phyloP scores from a whole-genome alignment of 1,140 invertebrate species.

The Camponotus floridanus region DNA sequence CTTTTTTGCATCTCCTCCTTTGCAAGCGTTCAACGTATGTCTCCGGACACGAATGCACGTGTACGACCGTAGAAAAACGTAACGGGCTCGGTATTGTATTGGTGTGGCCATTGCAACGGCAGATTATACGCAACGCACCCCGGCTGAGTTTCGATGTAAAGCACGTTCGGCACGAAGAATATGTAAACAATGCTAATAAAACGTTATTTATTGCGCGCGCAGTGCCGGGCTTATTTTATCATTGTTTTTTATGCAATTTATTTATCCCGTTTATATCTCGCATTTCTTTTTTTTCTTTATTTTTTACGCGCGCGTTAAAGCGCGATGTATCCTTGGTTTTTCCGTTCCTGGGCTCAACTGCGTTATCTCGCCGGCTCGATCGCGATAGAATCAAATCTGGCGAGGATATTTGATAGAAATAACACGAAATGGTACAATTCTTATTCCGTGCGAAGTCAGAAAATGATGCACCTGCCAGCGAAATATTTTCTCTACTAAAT shows the following conservation, averaged over 20 bases:
- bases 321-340: conserved; percentile 51
- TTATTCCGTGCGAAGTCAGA: not conserved
- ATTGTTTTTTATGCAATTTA: conserved; percentile 64
- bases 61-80: conserved; percentile 48
- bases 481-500: conserved; percentile 32
- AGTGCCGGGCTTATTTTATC: conserved; percentile 57
- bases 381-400: not conserved
- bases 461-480: conserved; percentile 1
- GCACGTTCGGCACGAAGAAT: conserved; percentile 63
- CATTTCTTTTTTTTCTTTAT: not conserved
- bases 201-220: conserved; percentile 61
- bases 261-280: conserved; percentile 53
- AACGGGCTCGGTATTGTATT: conserved; percentile 48
- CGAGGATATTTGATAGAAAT: conserved; percentile 53
- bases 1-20: conserved; percentile 39
- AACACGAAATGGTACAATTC: conserved; percentile 18
- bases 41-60: conserved; percentile 11
- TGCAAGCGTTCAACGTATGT: conserved; percentile 33
- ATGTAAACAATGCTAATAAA: conserved; percentile 65
- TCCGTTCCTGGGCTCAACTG: conserved; percentile 11
- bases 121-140: conserved; percentile 36
- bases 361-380: not conserved
- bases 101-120: conserved; percentile 34
- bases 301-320: conserved; percentile 37
- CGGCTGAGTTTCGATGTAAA: conserved; percentile 60